Evolutionary conservation across 2,888 invertebrate species (phyloP).

Genomic region (Mythimna albipuncta): DNA sequence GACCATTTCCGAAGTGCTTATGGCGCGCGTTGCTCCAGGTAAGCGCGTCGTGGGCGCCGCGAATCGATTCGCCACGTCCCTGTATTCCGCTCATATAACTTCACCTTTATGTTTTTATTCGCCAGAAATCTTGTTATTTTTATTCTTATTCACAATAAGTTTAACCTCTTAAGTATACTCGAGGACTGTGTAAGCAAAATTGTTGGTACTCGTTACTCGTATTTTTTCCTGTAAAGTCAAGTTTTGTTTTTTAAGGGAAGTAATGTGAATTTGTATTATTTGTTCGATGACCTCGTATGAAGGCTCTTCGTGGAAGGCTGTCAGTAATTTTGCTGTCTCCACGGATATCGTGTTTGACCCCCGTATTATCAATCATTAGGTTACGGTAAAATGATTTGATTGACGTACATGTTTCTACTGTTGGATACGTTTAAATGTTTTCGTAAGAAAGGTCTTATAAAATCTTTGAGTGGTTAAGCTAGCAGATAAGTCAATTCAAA

Average conservation of each 20-base stretch:
- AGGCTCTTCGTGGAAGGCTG: constrained; percentile 48
- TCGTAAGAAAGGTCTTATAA: not conserved
- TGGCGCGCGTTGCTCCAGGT: constrained; percentile 69
- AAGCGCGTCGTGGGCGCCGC: constrained; percentile 60
- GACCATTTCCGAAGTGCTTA: constrained; percentile 83
- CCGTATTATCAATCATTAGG: constrained; percentile 37
- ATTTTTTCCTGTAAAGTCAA: constrained; percentile 40
- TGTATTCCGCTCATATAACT: constrained; percentile 41
- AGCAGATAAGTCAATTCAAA: too few species aligned
- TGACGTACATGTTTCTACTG: constrained; percentile 2
- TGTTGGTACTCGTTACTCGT: constrained; percentile 31
- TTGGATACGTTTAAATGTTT: not conserved
- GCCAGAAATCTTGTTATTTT: constrained; percentile 51
- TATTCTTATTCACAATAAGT: constrained; percentile 45
- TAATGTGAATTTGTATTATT: constrained; percentile 15
- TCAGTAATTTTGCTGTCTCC: constrained; percentile 41
- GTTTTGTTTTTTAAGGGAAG: constrained; percentile 29
- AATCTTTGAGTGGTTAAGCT: too few species aligned
- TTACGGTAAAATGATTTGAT: constrained; percentile 20
- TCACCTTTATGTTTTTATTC: constrained; percentile 50
- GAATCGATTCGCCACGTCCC: constrained; percentile 60
- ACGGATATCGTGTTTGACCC: constrained; percentile 34
- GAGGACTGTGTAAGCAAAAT: constrained; percentile 25
- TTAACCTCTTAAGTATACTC: constrained; percentile 39
- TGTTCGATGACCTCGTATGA: constrained; percentile 40